Conservation (phyloP, 2,888 invertebrate species). For the Drosophila paramelanica region DNA sequence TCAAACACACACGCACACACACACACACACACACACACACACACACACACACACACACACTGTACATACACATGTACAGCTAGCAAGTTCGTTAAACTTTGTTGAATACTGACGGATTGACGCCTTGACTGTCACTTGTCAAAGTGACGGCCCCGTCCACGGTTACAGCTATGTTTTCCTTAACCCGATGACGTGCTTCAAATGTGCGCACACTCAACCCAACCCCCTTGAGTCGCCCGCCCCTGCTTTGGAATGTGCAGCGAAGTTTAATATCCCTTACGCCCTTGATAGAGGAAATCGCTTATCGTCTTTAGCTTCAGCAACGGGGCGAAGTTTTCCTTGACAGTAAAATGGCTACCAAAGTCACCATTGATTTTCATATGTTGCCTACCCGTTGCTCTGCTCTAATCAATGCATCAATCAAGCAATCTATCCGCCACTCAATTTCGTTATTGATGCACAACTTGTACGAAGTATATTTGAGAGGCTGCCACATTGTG, state of each 20-base stretch:
- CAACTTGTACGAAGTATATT: conserved; percentile 50
- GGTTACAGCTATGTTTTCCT: conserved; percentile 37
- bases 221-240: not conserved
- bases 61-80: conserved; percentile 13
- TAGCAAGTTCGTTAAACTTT: conserved; percentile 79
- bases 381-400: conserved; percentile 24
- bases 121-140: conserved; percentile 7
- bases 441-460: conserved; percentile 45
- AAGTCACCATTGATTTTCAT: conserved; percentile 38
- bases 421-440: conserved; percentile 24
- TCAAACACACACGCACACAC: not conserved
- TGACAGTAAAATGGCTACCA: conserved; percentile 17
- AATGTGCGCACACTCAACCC: conserved; percentile 67
- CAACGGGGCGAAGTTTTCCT: conserved; percentile 32
- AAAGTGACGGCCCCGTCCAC: conserved; percentile 20
- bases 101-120: conserved; percentile 47
- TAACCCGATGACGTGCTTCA: conserved; percentile 61
- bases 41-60: conserved; percentile 10
- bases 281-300: conserved; percentile 57
- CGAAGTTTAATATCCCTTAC: conserved; percentile 60
- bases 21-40: conserved; percentile 11
- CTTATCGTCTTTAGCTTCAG: conserved; percentile 43
- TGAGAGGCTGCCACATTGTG: conserved; percentile 30
- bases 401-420: conserved; percentile 32
- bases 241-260: conserved; percentile 33